Evolutionary conservation across 1,140 invertebrate species (phyloP).

Genomic region (Papilio xuthus): DNA sequence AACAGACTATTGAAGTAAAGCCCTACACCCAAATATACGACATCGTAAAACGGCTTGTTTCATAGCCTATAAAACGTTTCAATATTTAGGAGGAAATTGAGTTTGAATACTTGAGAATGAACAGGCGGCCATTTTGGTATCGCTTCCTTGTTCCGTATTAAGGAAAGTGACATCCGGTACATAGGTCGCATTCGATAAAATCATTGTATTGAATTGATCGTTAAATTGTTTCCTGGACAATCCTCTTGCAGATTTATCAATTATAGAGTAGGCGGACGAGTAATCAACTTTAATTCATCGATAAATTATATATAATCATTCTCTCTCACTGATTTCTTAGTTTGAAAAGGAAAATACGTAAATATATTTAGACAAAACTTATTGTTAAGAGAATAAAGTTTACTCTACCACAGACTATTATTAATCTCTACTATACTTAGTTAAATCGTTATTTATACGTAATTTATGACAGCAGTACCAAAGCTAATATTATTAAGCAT

Average conservation of each 20-base stretch:
- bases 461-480: background rate
- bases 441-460: too few relatives aligned
- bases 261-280: conserved; percentile 22
- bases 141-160: conserved; percentile 34
- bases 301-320: conserved; percentile 9
- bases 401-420: background rate
- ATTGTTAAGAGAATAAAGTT: background rate
- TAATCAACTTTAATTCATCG: conserved; percentile 6
- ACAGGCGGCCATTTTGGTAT: conserved; percentile 30
- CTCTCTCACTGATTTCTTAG: conserved; percentile 12
- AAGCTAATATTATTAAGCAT: background rate
- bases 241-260: conserved; percentile 16
- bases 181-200: conserved; percentile 13
- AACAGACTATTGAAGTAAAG: conserved; percentile 47
- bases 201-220: conserved; percentile 27
- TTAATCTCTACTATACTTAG: too few relatives aligned
- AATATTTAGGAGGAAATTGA: conserved; percentile 58
- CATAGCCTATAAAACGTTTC: conserved; percentile 58
- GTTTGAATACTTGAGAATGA: conserved; percentile 39
- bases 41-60: conserved; percentile 56
- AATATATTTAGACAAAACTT: background rate
- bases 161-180: conserved; percentile 18
- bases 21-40: conserved; percentile 53
- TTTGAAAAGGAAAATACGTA: background rate
- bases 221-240: conserved; percentile 28